These are phyloP conservation scores for Coreius guichenoti DNA, from an alignment of 2,797 vertebrate genomes.

Conservation along the genomic window DNA sequence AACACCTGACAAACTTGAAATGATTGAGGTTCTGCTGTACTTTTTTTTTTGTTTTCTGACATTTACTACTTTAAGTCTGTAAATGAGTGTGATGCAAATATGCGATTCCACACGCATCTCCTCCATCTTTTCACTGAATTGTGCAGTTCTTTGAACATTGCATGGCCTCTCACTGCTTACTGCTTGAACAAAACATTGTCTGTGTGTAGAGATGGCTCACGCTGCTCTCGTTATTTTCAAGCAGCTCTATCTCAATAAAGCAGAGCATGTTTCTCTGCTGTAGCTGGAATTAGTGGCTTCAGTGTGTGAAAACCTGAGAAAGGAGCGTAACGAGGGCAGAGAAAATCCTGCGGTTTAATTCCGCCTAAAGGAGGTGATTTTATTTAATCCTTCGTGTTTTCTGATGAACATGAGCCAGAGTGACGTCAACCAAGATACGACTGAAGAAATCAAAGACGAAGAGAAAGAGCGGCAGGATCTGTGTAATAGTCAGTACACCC, in stretches of 20 bases:
- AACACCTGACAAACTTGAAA: not conserved
- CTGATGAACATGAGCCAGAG: slow-evolving; percentile 34
- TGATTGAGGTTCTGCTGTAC: not conserved
- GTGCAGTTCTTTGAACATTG: not conserved
- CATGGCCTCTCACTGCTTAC: not conserved
- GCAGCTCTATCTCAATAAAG: not conserved
- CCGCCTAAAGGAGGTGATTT: slow-evolving; percentile 16
- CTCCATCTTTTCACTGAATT: not conserved
- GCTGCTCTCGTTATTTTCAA: not conserved
- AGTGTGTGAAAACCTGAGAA: not conserved
- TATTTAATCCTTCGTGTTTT: slow-evolving; percentile 42
- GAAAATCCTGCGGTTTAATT: slow-evolving; percentile 46
- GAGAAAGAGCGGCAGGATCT: not conserved
- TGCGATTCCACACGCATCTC: not conserved
- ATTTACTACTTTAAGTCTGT: not conserved
- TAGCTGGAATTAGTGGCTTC: not conserved
- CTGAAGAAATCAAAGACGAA: slow-evolving; percentile 5
- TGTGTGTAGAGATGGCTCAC: not conserved
- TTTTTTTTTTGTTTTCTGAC: no score
- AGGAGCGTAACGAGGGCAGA: slow-evolving; percentile 1
- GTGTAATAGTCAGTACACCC: not conserved
- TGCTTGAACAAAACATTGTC: not conserved
- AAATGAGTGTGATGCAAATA: not conserved
- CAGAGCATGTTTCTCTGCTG: not conserved
- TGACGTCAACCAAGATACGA: slow-evolving; percentile 17